Base-by-base conservation (phyloP, 35 echinoderm and acorn worm species). In the Apostichopus californicus region DNA sequence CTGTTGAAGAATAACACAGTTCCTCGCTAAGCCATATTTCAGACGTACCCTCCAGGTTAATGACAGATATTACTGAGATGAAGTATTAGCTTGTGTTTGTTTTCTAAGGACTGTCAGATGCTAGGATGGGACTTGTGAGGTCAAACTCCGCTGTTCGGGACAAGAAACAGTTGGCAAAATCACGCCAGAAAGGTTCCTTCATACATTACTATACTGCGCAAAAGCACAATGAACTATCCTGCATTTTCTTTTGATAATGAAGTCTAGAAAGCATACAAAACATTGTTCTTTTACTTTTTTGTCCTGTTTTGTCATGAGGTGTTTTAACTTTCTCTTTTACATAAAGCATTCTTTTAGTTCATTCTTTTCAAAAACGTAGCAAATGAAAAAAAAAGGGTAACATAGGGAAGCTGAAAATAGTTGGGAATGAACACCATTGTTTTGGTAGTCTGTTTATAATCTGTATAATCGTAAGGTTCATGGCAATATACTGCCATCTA, bases 51-150 rank as follows among this genome's bases (percentile, higher is more conserved):
- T 68, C 11, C 64, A 75, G 21, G 71, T 75, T 75, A 13, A 75
- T 75, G 71, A 20, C 7, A 75, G 71, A 7, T 7, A 75, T 22
- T 7, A 75, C 20, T 75, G 21, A 75, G 71, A 18, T 75, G 71
- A 18, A 75, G 71, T 75, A 18, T 18, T 46, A 88, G 58, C 8
- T 64, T 88, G 59, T 65, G 23, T 88, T 88, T 88, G 26, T 88
- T 88, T 88, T 63, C 58, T 65, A 88, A 88, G 86, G 86, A 88
- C 60, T 88, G 15, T 57, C 86, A 26, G 86, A 88, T 88, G 86
- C 86, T 52, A 88, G 26, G 57, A 64, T 64, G 25, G 86, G 86
- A 56, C 86, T 88, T 11, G 59, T 63, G 58, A 88, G 86, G 59
- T 72, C 57, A 6, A 63, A 88, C 59, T 88, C 86, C 20, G 86